Base-by-base conservation (phyloP, 1,140 invertebrate species). In the Octopus bimaculoides region DNA sequence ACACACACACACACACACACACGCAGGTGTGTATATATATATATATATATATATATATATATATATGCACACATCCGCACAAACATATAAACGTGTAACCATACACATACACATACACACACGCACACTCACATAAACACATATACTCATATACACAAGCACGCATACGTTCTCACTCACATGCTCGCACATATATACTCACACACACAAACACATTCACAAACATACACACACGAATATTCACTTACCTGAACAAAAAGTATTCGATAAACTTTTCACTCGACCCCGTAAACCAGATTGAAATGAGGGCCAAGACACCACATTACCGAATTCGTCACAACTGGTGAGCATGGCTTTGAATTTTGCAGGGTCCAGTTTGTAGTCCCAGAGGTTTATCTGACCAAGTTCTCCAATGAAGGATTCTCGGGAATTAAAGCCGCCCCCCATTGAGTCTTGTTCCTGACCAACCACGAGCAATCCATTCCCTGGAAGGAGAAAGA, bases 381-480 rank as follows among this genome's bases (percentile, higher is more conserved):
- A 82, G 56, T 91, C 89, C 93, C 93, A 94, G n/a, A 94, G 83
- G 84, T 94, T 93, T 1, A 94, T 80, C 26, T 91, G 89, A 7
- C 92, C 89, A 41, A 94, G 83, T 78, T 91, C 90, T 5, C 94
- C 94, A 10, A 94, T 83, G 84, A 93, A 94, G 0, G 93, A 92
- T 88, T 94, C 94, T 2, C 91, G 91, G 78, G 92, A 90, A 80
- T 92, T 93, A 85, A 94, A 94, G 54, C 90, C 91, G 4, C 93
- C 93, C 0, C 93, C 93, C 0, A 92, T 53, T 7, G 85, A 82
- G 84, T 94, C 94, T 84, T 95, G 94, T 84, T 95, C 94, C 88
- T 95, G 94, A 0, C 94, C 94, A 76, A 95, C 88, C 8, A 94
- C 91, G 73, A 94, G 85, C 26, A 89, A 91, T 5, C 94, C 94